Evolutionary conservation across 2,888 invertebrate species (phyloP), one percentile per base, ranked within the genome.

Genomic region (Eulithis prunata): DNA sequence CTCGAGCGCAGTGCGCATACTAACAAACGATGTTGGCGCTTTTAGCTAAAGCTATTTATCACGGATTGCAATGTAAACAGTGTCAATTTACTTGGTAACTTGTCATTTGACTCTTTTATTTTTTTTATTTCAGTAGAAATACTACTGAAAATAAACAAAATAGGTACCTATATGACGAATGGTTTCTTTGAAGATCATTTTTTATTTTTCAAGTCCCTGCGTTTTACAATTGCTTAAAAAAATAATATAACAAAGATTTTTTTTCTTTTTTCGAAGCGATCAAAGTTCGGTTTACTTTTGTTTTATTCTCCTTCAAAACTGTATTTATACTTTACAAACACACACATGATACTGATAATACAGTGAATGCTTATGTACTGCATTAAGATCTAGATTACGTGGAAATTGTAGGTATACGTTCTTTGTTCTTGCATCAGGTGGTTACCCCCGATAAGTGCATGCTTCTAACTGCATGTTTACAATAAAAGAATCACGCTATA

Each of bases 341-440:
- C 28, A 59, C 57, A 54, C 21, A 21, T 21, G 2, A 21, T 21
- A 21, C 21, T 21, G 21, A 21, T 41, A 57, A 59, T 58, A 69
- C 67, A 73, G 62, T 66, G 72, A 76, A 74, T 77, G 78, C 76
- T 77, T 80, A 82, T 78, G 76, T 83, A 76, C 64, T 64, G 69
- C 75, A 83, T 84, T 81, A 78, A 82, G 84, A 84, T 85, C 70
- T 61, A 63, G 73, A 86, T 86, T 69, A 73, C 76, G 76, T 72
- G 75, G 74, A 79, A 79, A 81, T 82, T 79, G 77, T 74, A 72
- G 78, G 81, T 76, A 68, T 72, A 66, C 11, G 73, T 75, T 71
- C 73, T 74, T 73, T 72, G 76, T 75, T 71, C 72, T 56, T 55
- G 59, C 64, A n/a, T n/a, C n/a, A 57, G 64, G 70, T 63, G 71